Evolutionary conservation across 2,888 invertebrate genomes (phyloP), one percentile per base, ranked within the genome.

Genomic region (Pterobdella sp.): DNA sequence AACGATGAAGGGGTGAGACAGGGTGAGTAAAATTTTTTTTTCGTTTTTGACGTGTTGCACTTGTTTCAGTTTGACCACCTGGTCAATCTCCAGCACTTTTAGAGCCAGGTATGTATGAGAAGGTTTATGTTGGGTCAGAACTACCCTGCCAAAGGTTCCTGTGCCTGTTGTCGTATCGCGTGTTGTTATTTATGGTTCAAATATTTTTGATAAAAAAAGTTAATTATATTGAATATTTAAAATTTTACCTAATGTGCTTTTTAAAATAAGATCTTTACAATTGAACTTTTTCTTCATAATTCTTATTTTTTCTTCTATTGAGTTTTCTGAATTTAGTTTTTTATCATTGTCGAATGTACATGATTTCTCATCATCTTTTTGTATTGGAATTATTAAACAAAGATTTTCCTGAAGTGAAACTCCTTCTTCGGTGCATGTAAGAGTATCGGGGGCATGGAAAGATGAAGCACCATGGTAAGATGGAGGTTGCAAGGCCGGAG

Each of bases 21-120:
- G 90, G 34, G 77, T 69, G 73, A 81, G 76, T 75, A 97, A 87
- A 80, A 97, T 93, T 80, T 89, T 90, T 84, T 95, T 94, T 86
- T 97, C 97, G 85, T 94, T 95, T 87, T 93, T 92, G 76, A 96
- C 95, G 85, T 97, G 96, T 75, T 82, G 94, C 79, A 94, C 92
- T 87, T 96, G 96, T 85, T 95, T 82, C 72, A 85, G 87, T 81
- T 93, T 89, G 81, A 97, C 92, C 77, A 97, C 92, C 84, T 94
- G 93, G 64, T 91, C 89, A 87, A 96, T 92, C 74, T 92, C 90
- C 77, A 97, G 87, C 78, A 95, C 90, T 86, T 97, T 97, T 88
- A 97, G 90, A 66, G 97, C 97, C 81, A 90, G 79, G 77, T 82
- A 83, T 29, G 79, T 79, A 68, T 79, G 79, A 7, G 78, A 78